Conservation (phyloP, 2,888 invertebrate genomes). For the Xylota sylvarum region DNA sequence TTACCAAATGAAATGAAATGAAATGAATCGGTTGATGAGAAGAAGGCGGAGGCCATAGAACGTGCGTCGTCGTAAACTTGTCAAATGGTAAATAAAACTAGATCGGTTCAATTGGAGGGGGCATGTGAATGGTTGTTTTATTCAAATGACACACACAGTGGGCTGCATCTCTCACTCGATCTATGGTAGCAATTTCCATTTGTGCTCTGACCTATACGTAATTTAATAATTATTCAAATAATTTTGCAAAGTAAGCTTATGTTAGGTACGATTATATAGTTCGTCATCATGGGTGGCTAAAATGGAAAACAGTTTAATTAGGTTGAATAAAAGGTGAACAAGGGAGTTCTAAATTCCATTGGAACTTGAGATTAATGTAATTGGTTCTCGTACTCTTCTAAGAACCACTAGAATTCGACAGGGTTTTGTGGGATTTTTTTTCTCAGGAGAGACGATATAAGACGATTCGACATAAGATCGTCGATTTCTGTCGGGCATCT, state of each 20-base stretch:
- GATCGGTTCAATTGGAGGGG: constrained; percentile 73
- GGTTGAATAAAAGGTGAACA: constrained; percentile 37
- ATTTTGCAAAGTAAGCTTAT: constrained; percentile 28
- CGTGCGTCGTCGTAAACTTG: constrained; percentile 41
- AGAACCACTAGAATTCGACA: too few relatives aligned
- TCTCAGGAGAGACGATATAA: too few relatives aligned
- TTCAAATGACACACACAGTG: constrained; percentile 24
- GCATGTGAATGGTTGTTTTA: constrained; percentile 65
- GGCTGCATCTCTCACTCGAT: constrained; percentile 4
- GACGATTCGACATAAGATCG: too few relatives aligned
- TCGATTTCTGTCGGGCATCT: too few relatives aligned
- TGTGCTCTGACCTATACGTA: constrained; percentile 67
- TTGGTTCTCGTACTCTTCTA: neutral
- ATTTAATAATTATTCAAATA: constrained; percentile 63
- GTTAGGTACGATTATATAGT: neutral
- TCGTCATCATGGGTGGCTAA: constrained; percentile 9
- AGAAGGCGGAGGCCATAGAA: constrained; percentile 34
- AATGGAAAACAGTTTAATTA: constrained; percentile 49
- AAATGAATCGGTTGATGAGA: constrained; percentile 12
- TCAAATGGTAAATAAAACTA: constrained; percentile 57
- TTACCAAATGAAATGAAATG: neutral
- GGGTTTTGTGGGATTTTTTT: too few relatives aligned
- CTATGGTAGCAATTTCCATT: constrained; percentile 50
- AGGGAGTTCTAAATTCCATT: constrained; percentile 1
- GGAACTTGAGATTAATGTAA: too few relatives aligned